A percentile compares a stretch with the other conserved stretches of the same genome.
Conservation (phyloP, 2,888 invertebrate species). For the Subacronicta megacephala region DNA sequence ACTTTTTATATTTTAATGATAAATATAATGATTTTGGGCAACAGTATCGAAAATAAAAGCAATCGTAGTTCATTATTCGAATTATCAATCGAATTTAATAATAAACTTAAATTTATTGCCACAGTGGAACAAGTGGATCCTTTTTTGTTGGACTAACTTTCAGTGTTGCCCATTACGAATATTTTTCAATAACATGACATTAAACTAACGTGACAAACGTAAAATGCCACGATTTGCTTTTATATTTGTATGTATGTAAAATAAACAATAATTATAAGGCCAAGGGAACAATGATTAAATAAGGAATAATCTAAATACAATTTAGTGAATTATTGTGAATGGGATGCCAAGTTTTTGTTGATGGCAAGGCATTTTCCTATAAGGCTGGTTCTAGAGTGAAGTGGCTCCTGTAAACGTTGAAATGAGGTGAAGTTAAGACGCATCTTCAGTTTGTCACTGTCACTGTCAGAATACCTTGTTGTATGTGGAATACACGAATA, state of each 20-base stretch:
- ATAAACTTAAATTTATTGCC: neutral
- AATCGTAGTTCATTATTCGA: no score
- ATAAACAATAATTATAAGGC: slow-evolving; percentile 57
- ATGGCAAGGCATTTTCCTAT: slow-evolving; percentile 24
- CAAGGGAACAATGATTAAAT: slow-evolving; percentile 73
- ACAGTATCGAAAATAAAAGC: slow-evolving; percentile 4
- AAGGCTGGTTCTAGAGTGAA: slow-evolving; percentile 19
- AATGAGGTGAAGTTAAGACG: neutral
- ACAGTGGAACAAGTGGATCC: neutral
- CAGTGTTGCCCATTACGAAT: slow-evolving; percentile 26
- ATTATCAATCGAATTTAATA: neutral
- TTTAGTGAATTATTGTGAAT: slow-evolving; percentile 28
- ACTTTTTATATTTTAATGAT: slow-evolving; percentile 13
- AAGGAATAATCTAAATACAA: slow-evolving; percentile 41
- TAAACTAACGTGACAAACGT: slow-evolving; percentile 40
- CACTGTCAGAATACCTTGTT: no score
- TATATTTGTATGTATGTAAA: slow-evolving; percentile 47
- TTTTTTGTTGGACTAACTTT: neutral
- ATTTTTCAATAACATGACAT: slow-evolving; percentile 32
- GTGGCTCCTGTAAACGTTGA: neutral
- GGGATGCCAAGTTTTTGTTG: slow-evolving; percentile 20
- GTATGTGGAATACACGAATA: no score
- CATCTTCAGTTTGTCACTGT: no score
- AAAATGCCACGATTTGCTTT: slow-evolving; percentile 74
- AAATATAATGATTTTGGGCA: slow-evolving; percentile 10